Evolutionary conservation across 2,888 invertebrate genomes (phyloP).

Genomic region (Lepidochitona cinerea): DNA sequence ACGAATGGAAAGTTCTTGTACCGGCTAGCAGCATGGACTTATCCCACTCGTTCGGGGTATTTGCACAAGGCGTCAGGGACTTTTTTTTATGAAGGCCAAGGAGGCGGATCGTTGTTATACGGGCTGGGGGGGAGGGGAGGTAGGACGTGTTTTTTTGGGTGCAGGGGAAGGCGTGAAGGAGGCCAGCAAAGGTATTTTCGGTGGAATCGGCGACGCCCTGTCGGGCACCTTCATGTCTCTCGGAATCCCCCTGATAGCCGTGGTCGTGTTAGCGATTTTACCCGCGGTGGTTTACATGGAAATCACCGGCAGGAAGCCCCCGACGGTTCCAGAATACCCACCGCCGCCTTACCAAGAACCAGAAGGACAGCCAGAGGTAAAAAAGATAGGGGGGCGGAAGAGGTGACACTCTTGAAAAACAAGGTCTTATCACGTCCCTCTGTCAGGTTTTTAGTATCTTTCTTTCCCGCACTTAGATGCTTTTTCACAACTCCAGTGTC

Average conservation of each 20-base stretch:
- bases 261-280: not conserved
- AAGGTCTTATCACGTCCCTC: no score
- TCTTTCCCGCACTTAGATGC: no score
- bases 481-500: no score
- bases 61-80: not conserved
- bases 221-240: not conserved
- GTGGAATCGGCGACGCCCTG: not conserved
- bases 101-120: not conserved
- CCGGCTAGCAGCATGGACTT: not conserved
- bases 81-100: not conserved
- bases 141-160: not conserved
- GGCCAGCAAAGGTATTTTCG: not conserved
- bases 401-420: no score
- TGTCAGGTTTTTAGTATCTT: no score
- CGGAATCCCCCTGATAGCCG: not conserved
- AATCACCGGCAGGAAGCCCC: not conserved
- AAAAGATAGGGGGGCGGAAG: not conserved
- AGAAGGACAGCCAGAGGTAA: not conserved
- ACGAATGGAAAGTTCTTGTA: not conserved
- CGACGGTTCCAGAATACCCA: not conserved
- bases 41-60: not conserved
- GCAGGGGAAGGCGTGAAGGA: not conserved
- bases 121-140: not conserved
- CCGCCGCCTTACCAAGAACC: not conserved
- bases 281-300: not conserved